Conservation (phyloP, 2,888 invertebrate species). For the Brenthis hecate region DNA sequence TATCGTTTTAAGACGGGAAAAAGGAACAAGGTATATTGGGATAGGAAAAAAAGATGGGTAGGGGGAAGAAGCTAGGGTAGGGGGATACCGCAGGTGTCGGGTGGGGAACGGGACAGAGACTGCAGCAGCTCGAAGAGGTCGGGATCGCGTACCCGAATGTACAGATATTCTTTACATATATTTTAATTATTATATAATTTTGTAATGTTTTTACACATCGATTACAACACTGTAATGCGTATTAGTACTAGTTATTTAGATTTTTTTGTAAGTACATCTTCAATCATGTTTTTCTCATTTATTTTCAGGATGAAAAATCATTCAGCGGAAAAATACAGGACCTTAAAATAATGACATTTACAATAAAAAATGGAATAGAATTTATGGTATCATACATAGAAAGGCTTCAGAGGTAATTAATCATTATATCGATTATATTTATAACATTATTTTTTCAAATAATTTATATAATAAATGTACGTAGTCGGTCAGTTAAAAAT, state of each 20-base stretch:
- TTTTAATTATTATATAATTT: too few species aligned
- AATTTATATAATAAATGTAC: neutral
- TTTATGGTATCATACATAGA: conserved; percentile 61
- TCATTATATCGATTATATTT: conserved; percentile 36
- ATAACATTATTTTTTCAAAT: neutral
- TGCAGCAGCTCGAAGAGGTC: too few species aligned
- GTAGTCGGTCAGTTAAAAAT: too few species aligned
- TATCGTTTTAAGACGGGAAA: too few species aligned
- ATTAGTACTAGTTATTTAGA: neutral
- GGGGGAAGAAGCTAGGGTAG: too few species aligned
- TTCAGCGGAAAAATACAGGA: conserved; percentile 58
- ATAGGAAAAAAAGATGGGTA: too few species aligned
- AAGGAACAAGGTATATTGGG: too few species aligned
- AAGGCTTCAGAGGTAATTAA: conserved; percentile 61
- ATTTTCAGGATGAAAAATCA: conserved; percentile 51
- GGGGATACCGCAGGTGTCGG: too few species aligned
- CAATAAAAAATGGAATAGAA: conserved; percentile 62
- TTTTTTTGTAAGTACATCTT: neutral
- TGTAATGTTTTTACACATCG: too few species aligned
- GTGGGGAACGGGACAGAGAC: too few species aligned
- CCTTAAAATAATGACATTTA: conserved; percentile 61
- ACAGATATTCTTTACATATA: too few species aligned
- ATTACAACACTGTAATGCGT: neutral
- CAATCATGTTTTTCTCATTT: neutral
- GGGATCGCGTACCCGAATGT: too few species aligned